These are phyloP conservation scores for Ariolimax columbianus DNA, from an alignment of 2,888 invertebrate species.

Conservation along the genomic window DNA sequence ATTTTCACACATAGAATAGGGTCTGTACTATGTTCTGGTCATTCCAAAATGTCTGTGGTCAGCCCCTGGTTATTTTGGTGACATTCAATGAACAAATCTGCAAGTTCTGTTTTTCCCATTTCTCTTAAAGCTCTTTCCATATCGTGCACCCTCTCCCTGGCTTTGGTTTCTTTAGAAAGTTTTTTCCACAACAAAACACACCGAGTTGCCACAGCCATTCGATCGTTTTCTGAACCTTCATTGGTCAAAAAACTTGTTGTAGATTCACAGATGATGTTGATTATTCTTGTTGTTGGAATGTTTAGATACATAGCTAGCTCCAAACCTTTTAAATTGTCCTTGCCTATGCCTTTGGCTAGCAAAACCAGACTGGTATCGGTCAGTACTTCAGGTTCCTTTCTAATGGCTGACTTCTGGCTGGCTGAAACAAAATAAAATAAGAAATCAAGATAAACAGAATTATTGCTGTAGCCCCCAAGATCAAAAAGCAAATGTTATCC, in stretches of 20 bases:
- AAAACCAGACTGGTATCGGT: conserved; percentile 62
- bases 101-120: conserved; percentile 68
- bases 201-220: conserved; percentile 56
- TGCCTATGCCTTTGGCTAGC: conserved; percentile 62
- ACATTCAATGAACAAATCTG: conserved; percentile 64
- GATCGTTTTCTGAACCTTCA: conserved; percentile 45
- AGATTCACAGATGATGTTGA: conserved; percentile 60
- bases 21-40: too few relatives aligned
- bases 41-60: conserved; percentile 63
- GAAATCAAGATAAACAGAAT: too few relatives aligned
- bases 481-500: too few relatives aligned
- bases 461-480: too few relatives aligned
- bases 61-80: conserved; percentile 65
- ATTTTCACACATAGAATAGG: too few relatives aligned
- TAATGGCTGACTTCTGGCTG: conserved; percentile 34
- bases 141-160: conserved; percentile 65
- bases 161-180: conserved; percentile 61
- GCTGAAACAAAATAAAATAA: neutral
- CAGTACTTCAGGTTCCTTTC: conserved; percentile 64
- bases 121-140: conserved; percentile 68
- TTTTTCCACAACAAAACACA: conserved; percentile 66
- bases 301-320: conserved; percentile 67
- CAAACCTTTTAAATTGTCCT: conserved; percentile 61
- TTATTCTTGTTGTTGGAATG: conserved; percentile 67
- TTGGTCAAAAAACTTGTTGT: conserved; percentile 53